Base-by-base conservation (phyloP, 2,888 invertebrate species). In the Netelia virgata region DNA sequence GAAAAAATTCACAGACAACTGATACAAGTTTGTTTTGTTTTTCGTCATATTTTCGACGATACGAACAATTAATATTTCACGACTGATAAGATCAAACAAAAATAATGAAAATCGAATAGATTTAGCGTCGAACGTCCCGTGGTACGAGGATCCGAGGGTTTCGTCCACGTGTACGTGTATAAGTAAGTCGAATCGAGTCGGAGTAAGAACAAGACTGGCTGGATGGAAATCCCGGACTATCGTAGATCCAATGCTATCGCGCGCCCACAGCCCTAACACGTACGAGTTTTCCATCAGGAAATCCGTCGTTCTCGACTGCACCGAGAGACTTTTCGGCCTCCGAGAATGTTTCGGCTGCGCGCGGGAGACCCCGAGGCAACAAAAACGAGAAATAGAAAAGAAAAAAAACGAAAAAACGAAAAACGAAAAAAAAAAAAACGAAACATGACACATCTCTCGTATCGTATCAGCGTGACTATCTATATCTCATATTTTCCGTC, bases 251-350 rank as follows among this genome's bases (percentile, higher is more conserved):
- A 59, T 50, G 66, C 72, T 68, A 76, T 68, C 81, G 28, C 41
- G 59, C 36, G 47, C 20, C 64, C 73, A 59, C 72, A 36, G 36
- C 36, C 36, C 36, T 23, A 53, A 41, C 76, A 75, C 78, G 76
- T 84, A 81, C 72, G 84, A 59, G 77, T 77, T 84, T 84, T 81
- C 77, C 84, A 84, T 81, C 81, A 69, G 74, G 64, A 63, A 64
- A 81, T 84, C 63, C 69, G 59, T 74, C 77, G 72, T 77, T 61
- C 55, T 43, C 50, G 72, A 59, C 23, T 55, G 70, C 41, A 59
- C 57, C 57, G 69, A 64, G 69, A 70, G 63, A 69, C 74, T 53
- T 81, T 70, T 81, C 69, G 81, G 57, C 59, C 77, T 70, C 69
- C 57, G 64, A 84, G 70, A 77, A 69, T 84, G 68, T 57, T 72